Evolutionary conservation across 2,797 vertebrate genomes (phyloP).

Genomic region (Thamnophis elegans): DNA sequence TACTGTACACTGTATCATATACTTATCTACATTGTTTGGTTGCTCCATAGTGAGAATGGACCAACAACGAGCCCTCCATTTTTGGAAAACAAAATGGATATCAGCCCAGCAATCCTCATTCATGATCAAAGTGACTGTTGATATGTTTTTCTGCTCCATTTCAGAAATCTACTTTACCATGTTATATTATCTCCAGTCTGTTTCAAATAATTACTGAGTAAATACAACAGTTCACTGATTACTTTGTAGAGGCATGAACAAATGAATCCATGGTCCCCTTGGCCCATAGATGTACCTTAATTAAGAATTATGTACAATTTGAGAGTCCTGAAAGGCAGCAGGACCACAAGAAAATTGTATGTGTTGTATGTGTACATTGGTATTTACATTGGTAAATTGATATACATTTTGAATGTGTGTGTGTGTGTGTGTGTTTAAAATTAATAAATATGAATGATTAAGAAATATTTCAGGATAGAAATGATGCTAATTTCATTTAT

Average conservation of each 20-base stretch:
- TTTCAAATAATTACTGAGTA: background rate
- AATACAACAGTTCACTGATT: background rate
- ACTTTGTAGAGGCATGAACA: background rate
- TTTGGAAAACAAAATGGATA: background rate
- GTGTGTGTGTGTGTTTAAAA: background rate
- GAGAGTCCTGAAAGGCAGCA: background rate
- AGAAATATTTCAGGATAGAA: background rate
- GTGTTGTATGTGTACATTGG: background rate
- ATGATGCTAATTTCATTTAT: background rate
- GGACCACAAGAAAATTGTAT: background rate
- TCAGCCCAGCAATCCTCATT: background rate
- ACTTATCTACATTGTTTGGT: background rate
- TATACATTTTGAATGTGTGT: too few species aligned
- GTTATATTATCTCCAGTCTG: background rate
- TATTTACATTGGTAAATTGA: too few species aligned
- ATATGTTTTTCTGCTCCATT: background rate
- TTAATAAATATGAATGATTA: background rate
- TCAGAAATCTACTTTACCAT: background rate
- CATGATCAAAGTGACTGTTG: background rate
- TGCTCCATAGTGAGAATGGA: background rate
- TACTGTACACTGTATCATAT: background rate
- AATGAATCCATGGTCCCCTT: background rate
- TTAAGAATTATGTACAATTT: background rate
- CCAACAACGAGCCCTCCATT: background rate
- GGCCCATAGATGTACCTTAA: background rate